phyloP scores from a whole-genome alignment of 2,888 invertebrate species.

The Sinotaia quadrata region DNA sequence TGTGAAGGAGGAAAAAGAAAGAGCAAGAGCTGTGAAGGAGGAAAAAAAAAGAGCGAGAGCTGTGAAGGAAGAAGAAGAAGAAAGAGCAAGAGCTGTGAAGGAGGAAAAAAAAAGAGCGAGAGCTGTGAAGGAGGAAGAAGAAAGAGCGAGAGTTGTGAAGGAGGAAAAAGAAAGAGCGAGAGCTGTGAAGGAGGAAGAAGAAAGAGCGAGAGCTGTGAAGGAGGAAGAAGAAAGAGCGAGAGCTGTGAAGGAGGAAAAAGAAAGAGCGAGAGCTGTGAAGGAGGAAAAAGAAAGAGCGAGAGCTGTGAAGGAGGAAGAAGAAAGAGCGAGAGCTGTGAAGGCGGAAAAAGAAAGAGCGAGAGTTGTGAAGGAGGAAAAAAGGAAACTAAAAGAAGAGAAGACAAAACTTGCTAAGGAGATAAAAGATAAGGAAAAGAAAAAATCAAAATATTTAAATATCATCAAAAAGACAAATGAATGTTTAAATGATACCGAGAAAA shows the following conservation, averaged over 20 bases:
- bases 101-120: not conserved
- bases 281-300: no score
- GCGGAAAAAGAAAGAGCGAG: conserved; percentile 16
- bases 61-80: not conserved
- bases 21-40: conserved; percentile 19
- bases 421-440: conserved; percentile 15
- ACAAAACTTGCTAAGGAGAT: conserved; percentile 19
- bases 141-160: conserved; percentile 10
- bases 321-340: no score
- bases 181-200: conserved; percentile 11
- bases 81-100: not conserved
- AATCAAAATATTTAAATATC: not conserved
- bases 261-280: no score
- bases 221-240: no score
- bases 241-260: no score
- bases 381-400: conserved; percentile 19
- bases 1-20: conserved; percentile 21
- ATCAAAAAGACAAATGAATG: not conserved
- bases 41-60: conserved; percentile 18
- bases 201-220: no score
- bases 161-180: conserved; percentile 12
- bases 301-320: no score
- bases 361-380: conserved; percentile 22
- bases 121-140: not conserved
- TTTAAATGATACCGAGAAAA: not conserved